Evolutionary conservation across 2,113 vertebrate species (phyloP).

Genomic region (Mustelus asterias): DNA sequence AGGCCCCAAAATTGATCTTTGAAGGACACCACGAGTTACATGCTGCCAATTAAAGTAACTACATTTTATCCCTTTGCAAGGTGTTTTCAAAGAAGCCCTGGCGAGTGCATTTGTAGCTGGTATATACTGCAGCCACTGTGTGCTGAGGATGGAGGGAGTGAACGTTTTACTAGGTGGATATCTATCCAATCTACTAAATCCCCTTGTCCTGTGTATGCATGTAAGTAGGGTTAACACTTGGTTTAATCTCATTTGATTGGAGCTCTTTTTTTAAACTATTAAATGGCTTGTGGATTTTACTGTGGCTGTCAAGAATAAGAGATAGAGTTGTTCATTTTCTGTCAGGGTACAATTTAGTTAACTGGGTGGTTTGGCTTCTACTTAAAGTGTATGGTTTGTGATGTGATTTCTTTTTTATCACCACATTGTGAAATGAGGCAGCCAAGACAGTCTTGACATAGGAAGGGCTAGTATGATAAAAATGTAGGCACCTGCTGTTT

Average conservation of each 20-base stretch:
- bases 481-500: not conserved
- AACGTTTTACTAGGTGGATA: too few species aligned
- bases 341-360: not conserved
- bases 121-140: too few species aligned
- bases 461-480: not conserved
- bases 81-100: too few species aligned
- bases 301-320: not conserved
- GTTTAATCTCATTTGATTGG: not conserved
- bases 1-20: too few species aligned
- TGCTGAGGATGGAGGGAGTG: too few species aligned
- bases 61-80: too few species aligned
- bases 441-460: not conserved
- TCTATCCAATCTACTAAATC: not conserved
- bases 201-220: not conserved
- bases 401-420: not conserved
- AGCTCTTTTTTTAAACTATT: not conserved
- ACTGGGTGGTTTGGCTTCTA: not conserved
- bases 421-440: not conserved
- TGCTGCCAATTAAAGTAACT: too few species aligned
- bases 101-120: too few species aligned
- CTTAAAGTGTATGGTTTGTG: not conserved
- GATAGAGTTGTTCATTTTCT: not conserved
- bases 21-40: too few species aligned
- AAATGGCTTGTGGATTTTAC: not conserved
- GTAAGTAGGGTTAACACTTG: not conserved